Evolutionary conservation across 2,797 vertebrate genomes (phyloP).

Genomic region (Sebastiscus tertius): DNA sequence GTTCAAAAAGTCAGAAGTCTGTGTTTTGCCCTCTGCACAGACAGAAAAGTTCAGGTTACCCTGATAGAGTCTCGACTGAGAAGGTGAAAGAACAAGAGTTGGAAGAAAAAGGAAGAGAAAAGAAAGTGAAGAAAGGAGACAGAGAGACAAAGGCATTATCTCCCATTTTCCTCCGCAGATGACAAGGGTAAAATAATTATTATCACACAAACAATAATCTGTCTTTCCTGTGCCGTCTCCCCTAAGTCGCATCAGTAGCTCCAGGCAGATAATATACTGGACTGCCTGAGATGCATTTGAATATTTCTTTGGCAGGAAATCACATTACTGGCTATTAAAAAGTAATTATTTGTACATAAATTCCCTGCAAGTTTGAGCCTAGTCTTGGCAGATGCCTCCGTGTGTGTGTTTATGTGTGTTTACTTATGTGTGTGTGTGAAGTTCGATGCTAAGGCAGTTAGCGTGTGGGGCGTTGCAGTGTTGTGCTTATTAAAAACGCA

Average conservation of each 20-base stretch:
- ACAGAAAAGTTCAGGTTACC: not conserved
- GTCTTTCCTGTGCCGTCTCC: constrained; percentile 81
- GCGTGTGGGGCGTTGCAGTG: constrained; percentile 74
- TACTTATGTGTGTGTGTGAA: constrained; percentile 35
- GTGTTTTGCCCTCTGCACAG: not conserved
- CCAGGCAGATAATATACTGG: constrained; percentile 89
- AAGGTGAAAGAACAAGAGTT: constrained; percentile 14
- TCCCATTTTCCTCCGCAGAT: constrained; percentile 73
- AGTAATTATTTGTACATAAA: constrained; percentile 93
- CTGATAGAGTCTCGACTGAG: not conserved
- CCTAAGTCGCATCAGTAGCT: constrained; percentile 81
- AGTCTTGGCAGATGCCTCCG: constrained; percentile 80
- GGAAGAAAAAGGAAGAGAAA: constrained; percentile 26
- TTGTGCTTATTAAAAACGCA: constrained; percentile 87
- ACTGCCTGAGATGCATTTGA: constrained; percentile 88
- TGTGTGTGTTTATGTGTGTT: constrained; percentile 36
- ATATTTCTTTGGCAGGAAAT: constrained; percentile 91
- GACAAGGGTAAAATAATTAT: constrained; percentile 86
- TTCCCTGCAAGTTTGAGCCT: constrained; percentile 83
- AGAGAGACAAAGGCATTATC: constrained; percentile 73
- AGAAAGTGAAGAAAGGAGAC: constrained; percentile 50
- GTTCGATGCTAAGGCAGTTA: constrained; percentile 87
- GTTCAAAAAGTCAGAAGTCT: not conserved
- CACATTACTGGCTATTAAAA: constrained; percentile 90
- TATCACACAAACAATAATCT: constrained; percentile 86